These are phyloP conservation scores for Ochlodes sylvanus DNA, from an alignment of 2,888 invertebrate genomes.

Conservation along the genomic window DNA sequence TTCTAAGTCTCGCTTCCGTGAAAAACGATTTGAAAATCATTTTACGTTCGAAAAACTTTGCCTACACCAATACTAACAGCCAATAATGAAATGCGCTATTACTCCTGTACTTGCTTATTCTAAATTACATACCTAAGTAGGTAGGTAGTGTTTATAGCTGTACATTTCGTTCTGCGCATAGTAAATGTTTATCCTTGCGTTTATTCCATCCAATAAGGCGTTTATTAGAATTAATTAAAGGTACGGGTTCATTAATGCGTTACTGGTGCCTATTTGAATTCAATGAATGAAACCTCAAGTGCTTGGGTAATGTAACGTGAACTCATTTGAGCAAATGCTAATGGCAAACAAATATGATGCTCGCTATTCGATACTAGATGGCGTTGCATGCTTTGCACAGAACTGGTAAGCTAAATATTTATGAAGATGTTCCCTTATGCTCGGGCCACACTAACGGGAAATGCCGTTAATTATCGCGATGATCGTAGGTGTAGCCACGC, in stretches of 20 bases:
- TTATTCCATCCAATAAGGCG: slow-evolving; percentile 23
- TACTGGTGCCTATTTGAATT: slow-evolving; percentile 17
- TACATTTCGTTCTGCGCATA: background rate
- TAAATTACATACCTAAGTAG: background rate
- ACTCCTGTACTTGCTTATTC: too few relatives aligned
- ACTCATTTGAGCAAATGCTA: background rate
- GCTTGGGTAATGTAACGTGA: background rate
- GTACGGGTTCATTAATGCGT: slow-evolving; percentile 18
- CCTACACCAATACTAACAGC: too few relatives aligned
- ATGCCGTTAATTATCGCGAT: too few relatives aligned
- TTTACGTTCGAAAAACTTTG: too few relatives aligned
- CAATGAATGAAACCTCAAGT: slow-evolving; percentile 7
- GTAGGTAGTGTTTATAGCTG: background rate
- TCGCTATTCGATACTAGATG: slow-evolving; percentile 6
- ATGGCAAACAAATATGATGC: background rate
- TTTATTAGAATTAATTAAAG: slow-evolving; percentile 30
- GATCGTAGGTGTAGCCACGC: too few relatives aligned
- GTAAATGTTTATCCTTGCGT: slow-evolving; percentile 21
- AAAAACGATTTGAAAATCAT: too few relatives aligned
- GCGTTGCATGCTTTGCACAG: background rate
- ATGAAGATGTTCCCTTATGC: too few relatives aligned
- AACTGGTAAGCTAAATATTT: too few relatives aligned
- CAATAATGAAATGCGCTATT: too few relatives aligned
- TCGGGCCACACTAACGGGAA: too few relatives aligned
- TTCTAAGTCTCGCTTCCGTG: too few relatives aligned